phyloP scores from a whole-genome alignment of 2,888 invertebrate genomes.

The Euplexia lucipara region DNA sequence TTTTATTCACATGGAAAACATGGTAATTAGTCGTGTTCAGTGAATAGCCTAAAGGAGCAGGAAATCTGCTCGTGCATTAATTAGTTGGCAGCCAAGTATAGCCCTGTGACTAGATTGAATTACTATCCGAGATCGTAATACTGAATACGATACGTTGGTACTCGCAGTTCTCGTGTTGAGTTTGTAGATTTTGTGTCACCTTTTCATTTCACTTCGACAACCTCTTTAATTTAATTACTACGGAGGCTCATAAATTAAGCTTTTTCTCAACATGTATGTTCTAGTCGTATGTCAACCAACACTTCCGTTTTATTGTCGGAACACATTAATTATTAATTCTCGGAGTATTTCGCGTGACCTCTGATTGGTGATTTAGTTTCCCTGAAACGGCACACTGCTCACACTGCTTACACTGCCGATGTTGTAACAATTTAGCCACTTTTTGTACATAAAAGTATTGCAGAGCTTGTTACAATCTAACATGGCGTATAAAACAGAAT shows the following conservation, averaged over 20 bases:
- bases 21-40: conserved; percentile 12
- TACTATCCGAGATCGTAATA: conserved; percentile 26
- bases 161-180: conserved; percentile 15
- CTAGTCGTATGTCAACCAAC: neutral
- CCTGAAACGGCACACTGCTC: neutral
- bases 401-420: neutral
- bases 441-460: conserved; percentile 3
- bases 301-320: conserved; percentile 29
- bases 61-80: conserved; percentile 31
- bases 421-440: neutral
- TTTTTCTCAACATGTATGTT: too few species aligned
- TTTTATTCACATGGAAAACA: conserved; percentile 24
- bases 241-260: conserved; percentile 3
- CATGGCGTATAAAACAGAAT: neutral
- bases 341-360: conserved; percentile 24
- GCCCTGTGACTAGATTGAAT: conserved; percentile 25
- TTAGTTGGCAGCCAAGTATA: conserved; percentile 17
- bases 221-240: conserved; percentile 21
- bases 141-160: conserved; percentile 23
- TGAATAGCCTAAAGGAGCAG: conserved; percentile 7
- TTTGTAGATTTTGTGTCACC: conserved; percentile 1
- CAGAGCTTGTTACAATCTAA: conserved; percentile 1
- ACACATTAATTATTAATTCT: conserved; percentile 32
- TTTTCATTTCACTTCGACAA: conserved; percentile 10
- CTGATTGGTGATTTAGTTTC: conserved; percentile 20